phyloP scores from a whole-genome alignment of 1,140 invertebrate genomes.

The Panagrolaimus sp. region DNA sequence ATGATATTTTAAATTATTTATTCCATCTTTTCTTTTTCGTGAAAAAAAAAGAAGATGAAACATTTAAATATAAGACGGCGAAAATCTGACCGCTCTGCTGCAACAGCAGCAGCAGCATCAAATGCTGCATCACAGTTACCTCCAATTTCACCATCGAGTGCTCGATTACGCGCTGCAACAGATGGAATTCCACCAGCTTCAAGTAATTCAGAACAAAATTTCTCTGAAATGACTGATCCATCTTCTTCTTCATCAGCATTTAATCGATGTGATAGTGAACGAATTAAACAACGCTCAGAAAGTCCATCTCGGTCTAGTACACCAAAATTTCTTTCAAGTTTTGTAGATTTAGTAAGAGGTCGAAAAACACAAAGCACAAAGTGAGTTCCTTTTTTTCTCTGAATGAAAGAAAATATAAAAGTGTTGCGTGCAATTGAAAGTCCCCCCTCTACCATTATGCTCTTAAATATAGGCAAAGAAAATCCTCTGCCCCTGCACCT shows the following conservation, averaged over 20 bases:
- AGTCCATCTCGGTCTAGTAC: conserved; percentile 2
- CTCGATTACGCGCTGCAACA: neutral
- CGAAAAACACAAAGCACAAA: too few species aligned
- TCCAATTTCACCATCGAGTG: conserved; percentile 1
- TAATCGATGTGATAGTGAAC: neutral
- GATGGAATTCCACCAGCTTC: neutral
- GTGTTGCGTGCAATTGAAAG: too few species aligned
- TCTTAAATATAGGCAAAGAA: neutral
- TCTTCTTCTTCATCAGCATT: neutral
- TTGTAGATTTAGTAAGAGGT: too few species aligned
- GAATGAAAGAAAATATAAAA: too few species aligned
- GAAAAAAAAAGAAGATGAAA: too few species aligned
- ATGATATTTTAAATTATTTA: too few species aligned
- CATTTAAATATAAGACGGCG: neutral
- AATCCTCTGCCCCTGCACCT: neutral
- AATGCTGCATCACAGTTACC: conserved; percentile 13
- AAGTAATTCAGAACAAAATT: conserved; percentile 9
- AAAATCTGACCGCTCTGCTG: neutral
- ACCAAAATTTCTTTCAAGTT: too few species aligned
- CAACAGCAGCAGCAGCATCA: too few species aligned
- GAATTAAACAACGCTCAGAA: conserved; percentile 11
- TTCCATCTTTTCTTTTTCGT: too few species aligned
- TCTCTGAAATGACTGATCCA: neutral
- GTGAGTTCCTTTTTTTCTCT: too few species aligned
- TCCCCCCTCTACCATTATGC: neutral